These are phyloP conservation scores for Menura novaehollandiae DNA, from an alignment of 2,113 vertebrate genomes.

Conservation along the genomic window DNA sequence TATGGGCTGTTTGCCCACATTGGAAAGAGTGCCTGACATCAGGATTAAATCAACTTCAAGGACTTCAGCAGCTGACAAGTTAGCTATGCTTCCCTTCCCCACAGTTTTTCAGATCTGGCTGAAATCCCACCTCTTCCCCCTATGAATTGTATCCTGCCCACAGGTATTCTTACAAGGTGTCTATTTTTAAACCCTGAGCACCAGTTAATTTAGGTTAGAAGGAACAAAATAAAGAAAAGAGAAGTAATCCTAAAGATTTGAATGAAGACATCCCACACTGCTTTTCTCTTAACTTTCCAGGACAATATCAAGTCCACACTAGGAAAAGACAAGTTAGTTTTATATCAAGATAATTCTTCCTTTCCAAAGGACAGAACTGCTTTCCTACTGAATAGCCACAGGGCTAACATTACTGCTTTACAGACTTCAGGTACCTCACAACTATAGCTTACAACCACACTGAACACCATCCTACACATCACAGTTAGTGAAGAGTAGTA, in stretches of 20 bases:
- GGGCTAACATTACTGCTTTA: not conserved
- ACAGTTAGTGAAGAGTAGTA: not conserved
- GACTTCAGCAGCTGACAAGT: not conserved
- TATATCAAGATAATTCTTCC: not conserved
- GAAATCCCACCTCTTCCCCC: not conserved
- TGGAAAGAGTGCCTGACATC: slow-evolving; percentile 4
- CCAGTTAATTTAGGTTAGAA: not conserved
- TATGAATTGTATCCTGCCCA: not conserved
- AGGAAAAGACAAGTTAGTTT: not conserved
- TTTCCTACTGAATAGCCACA: not conserved
- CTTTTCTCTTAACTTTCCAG: not conserved
- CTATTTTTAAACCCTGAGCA: not conserved
- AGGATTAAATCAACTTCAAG: slow-evolving; percentile 38
- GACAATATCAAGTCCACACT: not conserved
- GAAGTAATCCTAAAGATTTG: not conserved
- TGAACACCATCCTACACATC: not conserved
- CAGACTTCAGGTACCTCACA: not conserved
- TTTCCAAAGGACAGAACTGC: not conserved
- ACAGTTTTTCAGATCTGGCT: not conserved
- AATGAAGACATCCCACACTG: not conserved
- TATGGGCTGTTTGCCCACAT: slow-evolving; percentile 52
- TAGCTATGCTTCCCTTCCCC: not conserved
- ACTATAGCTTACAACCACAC: not conserved
- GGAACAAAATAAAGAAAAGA: not conserved
- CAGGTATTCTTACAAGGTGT: not conserved